These are phyloP conservation scores for Drosophila algonquin DNA, from an alignment of 2,888 invertebrate species.

Conservation along the genomic window DNA sequence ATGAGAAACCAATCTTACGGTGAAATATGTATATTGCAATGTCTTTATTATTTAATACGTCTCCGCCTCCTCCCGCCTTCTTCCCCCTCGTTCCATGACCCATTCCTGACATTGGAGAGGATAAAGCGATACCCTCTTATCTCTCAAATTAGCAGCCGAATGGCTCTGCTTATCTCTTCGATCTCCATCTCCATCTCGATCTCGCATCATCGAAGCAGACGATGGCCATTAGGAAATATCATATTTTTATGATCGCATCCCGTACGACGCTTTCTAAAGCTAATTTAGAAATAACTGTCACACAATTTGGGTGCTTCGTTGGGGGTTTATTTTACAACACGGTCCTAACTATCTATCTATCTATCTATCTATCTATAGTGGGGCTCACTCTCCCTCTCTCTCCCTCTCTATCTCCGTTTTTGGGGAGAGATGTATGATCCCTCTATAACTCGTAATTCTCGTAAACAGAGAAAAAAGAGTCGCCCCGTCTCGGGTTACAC, in stretches of 20 bases:
- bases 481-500: constrained; percentile 52
- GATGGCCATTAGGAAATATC: constrained; percentile 54
- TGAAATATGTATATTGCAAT: constrained; percentile 75
- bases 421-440: constrained; percentile 46
- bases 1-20: background rate
- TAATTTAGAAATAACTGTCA: constrained; percentile 76
- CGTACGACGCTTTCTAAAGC: constrained; percentile 62
- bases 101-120: background rate
- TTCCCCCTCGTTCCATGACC: background rate
- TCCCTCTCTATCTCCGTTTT: constrained; percentile 11
- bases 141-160: constrained; percentile 74
- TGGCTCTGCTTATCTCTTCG: constrained; percentile 43
- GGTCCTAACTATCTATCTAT: constrained; percentile 29
- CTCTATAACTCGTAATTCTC: constrained; percentile 47
- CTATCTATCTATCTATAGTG: constrained; percentile 28
- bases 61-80: background rate
- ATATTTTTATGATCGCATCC: constrained; percentile 56
- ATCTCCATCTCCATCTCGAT: constrained; percentile 15
- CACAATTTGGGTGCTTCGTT: constrained; percentile 56
- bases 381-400: constrained; percentile 36
- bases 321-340: constrained; percentile 70
- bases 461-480: constrained; percentile 34
- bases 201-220: background rate
- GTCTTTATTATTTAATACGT: constrained; percentile 70
- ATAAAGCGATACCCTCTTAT: constrained; percentile 47